Evolutionary conservation across 2,888 invertebrate genomes (phyloP).

Genomic region (Caprella mutica): DNA sequence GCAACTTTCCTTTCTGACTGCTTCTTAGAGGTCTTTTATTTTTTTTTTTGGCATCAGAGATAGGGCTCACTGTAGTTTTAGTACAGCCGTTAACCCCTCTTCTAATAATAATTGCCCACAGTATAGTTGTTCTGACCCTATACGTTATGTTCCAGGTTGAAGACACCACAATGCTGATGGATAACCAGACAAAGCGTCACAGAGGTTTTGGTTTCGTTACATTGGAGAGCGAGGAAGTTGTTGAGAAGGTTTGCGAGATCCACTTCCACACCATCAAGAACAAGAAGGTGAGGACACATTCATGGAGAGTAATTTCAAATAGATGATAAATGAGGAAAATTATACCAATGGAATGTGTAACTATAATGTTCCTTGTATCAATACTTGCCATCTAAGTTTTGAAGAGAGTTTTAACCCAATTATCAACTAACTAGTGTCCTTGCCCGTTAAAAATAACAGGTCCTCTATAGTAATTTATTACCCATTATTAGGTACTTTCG

Average conservation of each 20-base stretch:
- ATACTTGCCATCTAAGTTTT: too few relatives aligned
- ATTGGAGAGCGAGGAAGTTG: slow-evolving; percentile 80
- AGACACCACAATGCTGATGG: slow-evolving; percentile 87
- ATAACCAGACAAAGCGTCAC: slow-evolving; percentile 82
- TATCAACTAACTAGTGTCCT: too few relatives aligned
- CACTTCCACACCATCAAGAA: slow-evolving; percentile 87
- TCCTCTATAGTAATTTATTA: too few relatives aligned
- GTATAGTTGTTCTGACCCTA: too few relatives aligned
- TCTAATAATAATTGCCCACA: too few relatives aligned
- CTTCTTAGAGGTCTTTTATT: neutral
- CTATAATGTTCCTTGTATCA: too few relatives aligned
- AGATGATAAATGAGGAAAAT: too few relatives aligned
- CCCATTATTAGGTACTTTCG: too few relatives aligned
- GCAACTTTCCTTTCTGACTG: too few relatives aligned
- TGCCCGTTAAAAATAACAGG: too few relatives aligned
- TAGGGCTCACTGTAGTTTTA: neutral
- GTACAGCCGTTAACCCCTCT: neutral
- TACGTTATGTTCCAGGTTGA: slow-evolving; percentile 54
- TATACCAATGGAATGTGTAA: too few relatives aligned
- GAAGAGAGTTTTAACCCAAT: too few relatives aligned
- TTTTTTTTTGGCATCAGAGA: neutral
- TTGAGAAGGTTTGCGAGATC: slow-evolving; percentile 83
- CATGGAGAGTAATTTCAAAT: neutral
- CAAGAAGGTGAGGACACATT: slow-evolving; percentile 57
- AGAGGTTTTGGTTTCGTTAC: slow-evolving; percentile 85